Evolutionary conservation across 2,888 invertebrate genomes (phyloP).

Genomic region (Rhingia rostrata): DNA sequence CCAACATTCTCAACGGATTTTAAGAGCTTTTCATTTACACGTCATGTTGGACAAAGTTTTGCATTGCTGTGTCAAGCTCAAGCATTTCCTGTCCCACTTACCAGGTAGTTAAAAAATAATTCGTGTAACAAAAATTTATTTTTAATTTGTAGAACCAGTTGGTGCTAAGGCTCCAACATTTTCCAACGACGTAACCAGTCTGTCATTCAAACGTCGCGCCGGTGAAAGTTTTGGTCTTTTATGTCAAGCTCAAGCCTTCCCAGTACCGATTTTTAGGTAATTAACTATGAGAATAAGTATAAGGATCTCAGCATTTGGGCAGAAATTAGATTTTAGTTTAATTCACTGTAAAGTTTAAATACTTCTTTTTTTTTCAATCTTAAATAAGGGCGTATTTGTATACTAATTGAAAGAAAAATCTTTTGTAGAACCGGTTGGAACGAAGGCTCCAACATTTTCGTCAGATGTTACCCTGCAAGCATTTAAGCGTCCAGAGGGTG

Average conservation of each 20-base stretch:
- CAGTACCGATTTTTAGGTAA: slow-evolving; percentile 78
- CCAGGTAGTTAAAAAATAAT: slow-evolving; percentile 76
- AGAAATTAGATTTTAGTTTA: slow-evolving; percentile 1
- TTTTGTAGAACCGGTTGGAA: slow-evolving; percentile 85
- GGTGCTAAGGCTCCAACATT: slow-evolving; percentile 86
- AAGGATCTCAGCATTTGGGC: slow-evolving; percentile 29
- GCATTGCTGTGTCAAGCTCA: slow-evolving; percentile 85
- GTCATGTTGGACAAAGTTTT: slow-evolving; percentile 80
- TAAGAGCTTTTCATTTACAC: slow-evolving; percentile 80
- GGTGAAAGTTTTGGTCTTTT: slow-evolving; percentile 83
- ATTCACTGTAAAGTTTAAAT: no score
- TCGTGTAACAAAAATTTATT: background rate
- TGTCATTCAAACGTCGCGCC: slow-evolving; percentile 84
- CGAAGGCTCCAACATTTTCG: slow-evolving; percentile 84
- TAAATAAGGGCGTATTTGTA: background rate
- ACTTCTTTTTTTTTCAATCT: no score
- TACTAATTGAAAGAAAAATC: background rate
- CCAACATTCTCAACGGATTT: slow-evolving; percentile 83
- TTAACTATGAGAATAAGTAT: slow-evolving; percentile 17
- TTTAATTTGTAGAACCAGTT: slow-evolving; percentile 84
- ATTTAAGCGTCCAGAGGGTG: slow-evolving; percentile 80
- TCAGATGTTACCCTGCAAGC: slow-evolving; percentile 64
- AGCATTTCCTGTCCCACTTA: slow-evolving; percentile 81
- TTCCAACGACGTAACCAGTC: slow-evolving; percentile 84
- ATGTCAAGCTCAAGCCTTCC: slow-evolving; percentile 88